These are phyloP conservation scores for Azorinus chamasolen DNA, from an alignment of 2,888 invertebrate species.

Conservation along the genomic window DNA sequence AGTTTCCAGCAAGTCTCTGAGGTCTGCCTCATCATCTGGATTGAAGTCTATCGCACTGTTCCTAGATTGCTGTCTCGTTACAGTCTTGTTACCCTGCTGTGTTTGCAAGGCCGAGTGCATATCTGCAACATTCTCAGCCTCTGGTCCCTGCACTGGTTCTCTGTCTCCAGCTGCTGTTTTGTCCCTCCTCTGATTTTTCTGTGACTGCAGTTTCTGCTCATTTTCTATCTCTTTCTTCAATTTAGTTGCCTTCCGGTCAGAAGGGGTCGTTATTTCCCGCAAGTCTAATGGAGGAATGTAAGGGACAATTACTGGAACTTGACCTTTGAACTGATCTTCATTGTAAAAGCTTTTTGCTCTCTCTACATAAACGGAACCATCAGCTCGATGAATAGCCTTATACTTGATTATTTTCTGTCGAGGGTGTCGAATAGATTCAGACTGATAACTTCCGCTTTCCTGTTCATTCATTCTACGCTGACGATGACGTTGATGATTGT, in stretches of 20 bases:
- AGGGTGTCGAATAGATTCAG: conserved; percentile 33
- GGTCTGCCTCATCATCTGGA: too few species aligned
- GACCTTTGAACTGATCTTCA: not conserved
- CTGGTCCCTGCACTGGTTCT: too few species aligned
- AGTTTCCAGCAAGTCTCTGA: too few species aligned
- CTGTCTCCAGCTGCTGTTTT: too few species aligned
- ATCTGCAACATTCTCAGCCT: too few species aligned
- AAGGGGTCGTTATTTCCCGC: conserved; percentile 40
- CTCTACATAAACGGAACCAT: conserved; percentile 45
- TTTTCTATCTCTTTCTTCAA: not conserved
- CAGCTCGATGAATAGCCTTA: conserved; percentile 45
- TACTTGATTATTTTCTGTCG: conserved; percentile 44
- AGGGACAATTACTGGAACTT: conserved; percentile 4
- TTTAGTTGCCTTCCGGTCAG: not conserved
- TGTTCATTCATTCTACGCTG: conserved; percentile 1
- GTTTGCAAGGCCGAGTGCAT: too few species aligned
- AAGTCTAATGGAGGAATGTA: conserved; percentile 65
- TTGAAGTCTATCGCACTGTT: too few species aligned
- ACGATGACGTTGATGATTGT: not conserved
- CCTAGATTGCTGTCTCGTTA: too few species aligned
- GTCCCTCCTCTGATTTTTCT: too few species aligned
- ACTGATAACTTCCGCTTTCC: conserved; percentile 28
- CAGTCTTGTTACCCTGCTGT: too few species aligned
- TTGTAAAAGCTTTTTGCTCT: conserved; percentile 23
- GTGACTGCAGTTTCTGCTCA: too few species aligned